Evolutionary conservation across 2,888 invertebrate species (phyloP), one percentile per base, ranked within the genome.

Genomic region (Eupithecia subfuscata): DNA sequence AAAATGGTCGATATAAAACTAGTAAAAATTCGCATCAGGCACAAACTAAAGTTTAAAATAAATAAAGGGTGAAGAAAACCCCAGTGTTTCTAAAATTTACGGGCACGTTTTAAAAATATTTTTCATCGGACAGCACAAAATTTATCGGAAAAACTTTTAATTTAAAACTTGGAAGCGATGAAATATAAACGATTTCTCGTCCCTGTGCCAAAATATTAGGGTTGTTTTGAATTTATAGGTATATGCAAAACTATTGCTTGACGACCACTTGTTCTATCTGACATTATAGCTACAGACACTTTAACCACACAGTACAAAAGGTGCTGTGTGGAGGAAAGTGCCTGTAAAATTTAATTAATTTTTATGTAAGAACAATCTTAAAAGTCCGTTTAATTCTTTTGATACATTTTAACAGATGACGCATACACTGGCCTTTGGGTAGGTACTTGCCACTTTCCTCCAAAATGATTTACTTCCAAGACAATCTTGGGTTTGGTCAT

Each of bases 131-230:
- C 40, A 37, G 74, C 56, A 63, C 71, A 74, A 79, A 79, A 79
- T 74, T 73, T 75, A 63, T 75, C 43, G 43, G 48, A 70, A 75
- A 78, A 78, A 80, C 60, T 79, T 78, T 78, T 79, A 78, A 81
- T 78, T 79, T 80, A 73, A 81, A 81, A 78, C 77, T 78, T 78
- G 74, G 71, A 73, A 78, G 56, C 77, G 70, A 69, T 80, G 76
- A 77, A 78, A 77, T 75, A 75, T 80, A 83, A 85, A 84, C 83
- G 80, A 82, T 81, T 84, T 84, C 74, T 86, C 86, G 86, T 82
- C 85, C 82, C 76, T 14, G 79, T 68, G 86, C 85, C 85, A 86
- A 83, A 80, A 76, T 80, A 80, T 82, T 82, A 80, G 74, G 25
- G 22, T 60, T 60, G 60, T 25, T 60, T 60, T 60, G 22, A 14